Conservation (phyloP, 2,888 invertebrate species). For the Lasioglossum malachurum region DNA sequence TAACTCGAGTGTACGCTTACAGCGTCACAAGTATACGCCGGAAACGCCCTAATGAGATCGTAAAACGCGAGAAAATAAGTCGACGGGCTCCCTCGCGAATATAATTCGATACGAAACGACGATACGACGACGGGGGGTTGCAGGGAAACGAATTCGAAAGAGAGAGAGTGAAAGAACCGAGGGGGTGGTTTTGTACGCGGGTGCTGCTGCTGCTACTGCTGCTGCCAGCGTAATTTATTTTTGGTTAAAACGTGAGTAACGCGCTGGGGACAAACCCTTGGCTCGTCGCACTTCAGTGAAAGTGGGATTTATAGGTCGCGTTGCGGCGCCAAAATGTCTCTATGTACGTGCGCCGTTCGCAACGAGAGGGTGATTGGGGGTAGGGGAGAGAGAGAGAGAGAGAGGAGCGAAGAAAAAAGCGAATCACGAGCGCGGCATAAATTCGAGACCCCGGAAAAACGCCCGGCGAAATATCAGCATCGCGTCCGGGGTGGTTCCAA, state of each 20-base stretch:
- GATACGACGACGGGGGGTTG: not conserved
- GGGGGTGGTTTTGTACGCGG: slow-evolving; percentile 14
- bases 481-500: not conserved
- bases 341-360: slow-evolving; percentile 19
- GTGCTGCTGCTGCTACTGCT: not conserved
- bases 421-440: slow-evolving; percentile 43
- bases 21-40: not conserved
- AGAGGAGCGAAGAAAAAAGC: slow-evolving; percentile 12
- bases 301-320: slow-evolving; percentile 76
- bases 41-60: slow-evolving; percentile 42
- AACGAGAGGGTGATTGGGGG: slow-evolving; percentile 26
- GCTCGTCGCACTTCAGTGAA: slow-evolving; percentile 65
- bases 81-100: not conserved
- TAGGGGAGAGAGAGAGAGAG: not conserved
- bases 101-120: slow-evolving; percentile 24
- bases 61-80: slow-evolving; percentile 43
- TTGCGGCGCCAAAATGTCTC: slow-evolving; percentile 70
- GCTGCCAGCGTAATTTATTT: slow-evolving; percentile 64
- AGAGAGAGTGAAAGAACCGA: slow-evolving; percentile 2
- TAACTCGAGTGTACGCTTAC: not conserved
- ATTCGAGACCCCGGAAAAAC: slow-evolving; percentile 42
- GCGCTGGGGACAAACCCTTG: slow-evolving; percentile 45
- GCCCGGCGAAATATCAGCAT: slow-evolving; percentile 29
- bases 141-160: slow-evolving; percentile 11
- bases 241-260: slow-evolving; percentile 69